Base-by-base conservation (phyloP, 2,113 vertebrate species). In the Xenotilapia flavipinnis region DNA sequence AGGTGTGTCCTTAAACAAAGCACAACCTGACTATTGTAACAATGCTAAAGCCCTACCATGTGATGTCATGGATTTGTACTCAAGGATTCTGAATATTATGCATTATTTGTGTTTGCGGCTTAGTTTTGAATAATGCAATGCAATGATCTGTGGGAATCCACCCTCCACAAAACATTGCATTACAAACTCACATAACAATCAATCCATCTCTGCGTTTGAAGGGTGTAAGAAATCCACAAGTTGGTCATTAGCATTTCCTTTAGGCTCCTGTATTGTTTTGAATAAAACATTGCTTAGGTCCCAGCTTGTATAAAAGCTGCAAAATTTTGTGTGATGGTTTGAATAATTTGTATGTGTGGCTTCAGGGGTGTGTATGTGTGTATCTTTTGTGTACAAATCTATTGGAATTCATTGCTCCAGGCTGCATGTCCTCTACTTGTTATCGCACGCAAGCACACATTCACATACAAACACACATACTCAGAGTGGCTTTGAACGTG, bases 351-450 rank as follows among this genome's bases (percentile, higher is more conserved):
- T 83, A 8, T 87, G 77, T 82, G 87, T 54, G 33, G 21, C 26
- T 81, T 36, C 40, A 80, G 14, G 49, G 49, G 28, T 58, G 82
- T 88, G 84, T 87, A n/a, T 80, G 26, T 19, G 62, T 81, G 58
- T 54, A 80, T 89, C 90, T 82, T 87, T 89, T 2, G 85, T 84
- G 88, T 86, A 75, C 77, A 53, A 83, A 81, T 86, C 87, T 81
- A 86, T 91, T 92, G 90, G 89, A 93, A 94, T 92, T 92, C 92
- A 92, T 90, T 87, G 89, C 92, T 92, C 85, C 79, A 82, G 87
- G 91, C 89, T 87, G 86, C 56, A 87, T 93, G 92, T 93, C 90
- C 94, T 95, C 83, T 89, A 92, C 86, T 94, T 93, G 91, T 92
- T 93, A 87, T 90, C 55, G 3, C 85, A 70, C 36, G 45, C 81